phyloP scores from a whole-genome alignment of 2,113 vertebrate species.

The Australoheros scitulus region DNA sequence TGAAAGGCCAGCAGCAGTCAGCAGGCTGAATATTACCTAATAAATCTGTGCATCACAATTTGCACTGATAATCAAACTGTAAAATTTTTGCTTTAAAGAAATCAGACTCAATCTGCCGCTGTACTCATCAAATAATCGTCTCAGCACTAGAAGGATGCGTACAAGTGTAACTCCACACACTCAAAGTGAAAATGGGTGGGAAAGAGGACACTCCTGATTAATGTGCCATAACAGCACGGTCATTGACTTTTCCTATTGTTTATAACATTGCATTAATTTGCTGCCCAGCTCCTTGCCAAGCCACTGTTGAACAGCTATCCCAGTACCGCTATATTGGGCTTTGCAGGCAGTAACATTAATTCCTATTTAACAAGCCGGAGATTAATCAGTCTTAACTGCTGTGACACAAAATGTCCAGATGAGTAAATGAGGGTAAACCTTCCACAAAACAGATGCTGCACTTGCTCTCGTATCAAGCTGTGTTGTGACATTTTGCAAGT shows the following conservation, averaged over 20 bases:
- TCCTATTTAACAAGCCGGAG: conserved; percentile 26
- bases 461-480: conserved; percentile 2
- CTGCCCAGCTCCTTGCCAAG: neutral
- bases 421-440: conserved; percentile 8
- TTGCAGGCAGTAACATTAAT: conserved; percentile 22
- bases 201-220: neutral
- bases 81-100: no score
- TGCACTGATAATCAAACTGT: no score
- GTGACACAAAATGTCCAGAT: conserved; percentile 1
- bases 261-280: conserved; percentile 1
- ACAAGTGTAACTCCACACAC: neutral
- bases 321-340: neutral
- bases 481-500: conserved; percentile 35
- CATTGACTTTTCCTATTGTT: neutral
- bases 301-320: neutral
- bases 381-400: conserved; percentile 25
- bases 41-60: no score
- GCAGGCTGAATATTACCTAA: neutral
- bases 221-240: neutral
- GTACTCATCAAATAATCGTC: no score
- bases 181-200: neutral
- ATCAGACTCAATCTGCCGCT: neutral
- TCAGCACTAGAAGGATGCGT: neutral
- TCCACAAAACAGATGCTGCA: conserved; percentile 4
- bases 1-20: neutral